These are phyloP conservation scores for Agapornis canus DNA, from an alignment of 2,797 vertebrate species.

Conservation along the genomic window DNA sequence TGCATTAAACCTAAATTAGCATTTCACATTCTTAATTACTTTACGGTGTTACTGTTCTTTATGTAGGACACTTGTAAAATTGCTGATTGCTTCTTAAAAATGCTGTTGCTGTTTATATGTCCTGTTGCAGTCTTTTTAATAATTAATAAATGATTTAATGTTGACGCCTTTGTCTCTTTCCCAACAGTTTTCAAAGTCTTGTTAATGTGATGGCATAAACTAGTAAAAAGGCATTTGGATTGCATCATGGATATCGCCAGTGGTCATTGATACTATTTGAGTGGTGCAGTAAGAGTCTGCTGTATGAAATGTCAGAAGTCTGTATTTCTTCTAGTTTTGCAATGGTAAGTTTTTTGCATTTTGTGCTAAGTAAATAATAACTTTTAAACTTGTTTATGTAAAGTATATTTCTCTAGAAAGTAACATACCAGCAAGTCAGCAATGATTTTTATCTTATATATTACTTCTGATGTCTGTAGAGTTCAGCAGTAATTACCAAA, in stretches of 20 bases:
- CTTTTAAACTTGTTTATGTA: neutral
- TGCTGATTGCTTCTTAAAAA: neutral
- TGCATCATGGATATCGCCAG: constrained; percentile 15
- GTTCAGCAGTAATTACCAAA: neutral
- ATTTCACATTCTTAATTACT: neutral
- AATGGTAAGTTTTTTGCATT: constrained; percentile 39
- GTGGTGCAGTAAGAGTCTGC: neutral
- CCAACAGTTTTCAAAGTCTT: constrained; percentile 48
- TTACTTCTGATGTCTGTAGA: neutral
- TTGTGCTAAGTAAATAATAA: neutral
- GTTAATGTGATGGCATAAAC: constrained; percentile 14
- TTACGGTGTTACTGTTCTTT: neutral
- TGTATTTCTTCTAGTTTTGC: constrained; percentile 32
- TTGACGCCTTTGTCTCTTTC: constrained; percentile 27
- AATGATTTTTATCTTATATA: neutral
- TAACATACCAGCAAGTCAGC: neutral
- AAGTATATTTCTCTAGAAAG: neutral
- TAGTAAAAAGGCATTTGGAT: constrained; percentile 21
- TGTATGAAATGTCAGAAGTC: constrained; percentile 7
- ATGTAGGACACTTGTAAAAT: neutral
- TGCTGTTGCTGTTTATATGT: neutral
- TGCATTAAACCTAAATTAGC: neutral
- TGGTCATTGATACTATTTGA: neutral
- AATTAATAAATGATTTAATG: neutral
- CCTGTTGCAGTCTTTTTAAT: neutral